Conservation (phyloP, 2,113 vertebrate genomes). For the Aspidoscelis tigris region DNA sequence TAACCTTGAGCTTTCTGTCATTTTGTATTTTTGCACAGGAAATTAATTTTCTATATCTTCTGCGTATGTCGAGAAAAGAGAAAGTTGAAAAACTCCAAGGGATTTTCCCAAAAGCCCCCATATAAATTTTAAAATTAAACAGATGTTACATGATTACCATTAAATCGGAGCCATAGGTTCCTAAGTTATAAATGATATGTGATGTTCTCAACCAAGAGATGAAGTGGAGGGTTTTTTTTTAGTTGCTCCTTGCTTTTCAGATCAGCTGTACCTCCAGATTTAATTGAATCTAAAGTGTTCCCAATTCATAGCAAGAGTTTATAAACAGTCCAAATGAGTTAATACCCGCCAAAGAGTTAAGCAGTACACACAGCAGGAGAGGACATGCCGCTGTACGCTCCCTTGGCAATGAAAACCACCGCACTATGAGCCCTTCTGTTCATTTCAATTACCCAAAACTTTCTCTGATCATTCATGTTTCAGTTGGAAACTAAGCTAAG, state of each 20-base stretch:
- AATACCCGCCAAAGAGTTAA: slow-evolving; percentile 58
- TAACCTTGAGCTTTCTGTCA: slow-evolving; percentile 82
- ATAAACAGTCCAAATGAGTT: slow-evolving; percentile 64
- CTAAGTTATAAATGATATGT: slow-evolving; percentile 73
- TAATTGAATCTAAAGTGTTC: slow-evolving; percentile 60
- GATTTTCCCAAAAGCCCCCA: slow-evolving; percentile 80
- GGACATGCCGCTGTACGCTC: slow-evolving; percentile 10
- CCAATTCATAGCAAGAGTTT: slow-evolving; percentile 61
- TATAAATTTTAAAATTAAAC: slow-evolving; percentile 88
- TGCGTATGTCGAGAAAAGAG: slow-evolving; percentile 71
- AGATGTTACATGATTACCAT: slow-evolving; percentile 84
- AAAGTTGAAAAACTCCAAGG: slow-evolving; percentile 74
- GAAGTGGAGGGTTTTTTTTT: slow-evolving; percentile 65
- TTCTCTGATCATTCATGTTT: not conserved
- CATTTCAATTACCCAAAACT: not conserved
- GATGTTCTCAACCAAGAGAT: slow-evolving; percentile 72
- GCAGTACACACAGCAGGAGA: slow-evolving; percentile 22
- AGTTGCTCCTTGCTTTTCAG: slow-evolving; percentile 71
- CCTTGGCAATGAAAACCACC: slow-evolving; percentile 12
- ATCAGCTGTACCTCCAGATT: slow-evolving; percentile 74
- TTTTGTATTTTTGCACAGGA: slow-evolving; percentile 84
- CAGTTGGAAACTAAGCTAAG: not conserved
- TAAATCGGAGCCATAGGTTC: slow-evolving; percentile 79
- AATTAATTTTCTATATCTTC: slow-evolving; percentile 83
- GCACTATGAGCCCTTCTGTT: not conserved